These are phyloP conservation scores for Corythucha ciliata DNA, from an alignment of 2,888 invertebrate genomes.

Conservation along the genomic window DNA sequence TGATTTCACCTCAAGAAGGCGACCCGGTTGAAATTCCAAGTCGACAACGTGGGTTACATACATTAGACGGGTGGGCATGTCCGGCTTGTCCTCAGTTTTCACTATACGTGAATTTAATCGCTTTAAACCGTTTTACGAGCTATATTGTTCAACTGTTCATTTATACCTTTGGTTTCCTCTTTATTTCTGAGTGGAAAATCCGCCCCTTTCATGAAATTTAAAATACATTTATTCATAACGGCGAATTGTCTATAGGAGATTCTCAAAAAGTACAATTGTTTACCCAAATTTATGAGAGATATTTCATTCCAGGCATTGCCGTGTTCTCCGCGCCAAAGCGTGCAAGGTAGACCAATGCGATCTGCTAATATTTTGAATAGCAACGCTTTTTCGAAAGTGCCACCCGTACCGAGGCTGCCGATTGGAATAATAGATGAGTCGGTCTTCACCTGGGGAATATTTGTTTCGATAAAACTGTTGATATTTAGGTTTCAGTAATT, in stretches of 20 bases:
- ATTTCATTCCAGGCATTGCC: slow-evolving; percentile 56
- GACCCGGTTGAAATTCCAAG: slow-evolving; percentile 7
- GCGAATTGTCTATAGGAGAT: too few species aligned
- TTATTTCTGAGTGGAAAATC: slow-evolving; percentile 19
- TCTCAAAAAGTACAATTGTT: neutral
- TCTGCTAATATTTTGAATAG: slow-evolving; percentile 59
- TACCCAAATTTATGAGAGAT: slow-evolving; percentile 41
- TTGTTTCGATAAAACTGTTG: too few species aligned
- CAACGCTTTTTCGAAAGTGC: slow-evolving; percentile 52
- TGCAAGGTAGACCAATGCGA: slow-evolving; percentile 51
- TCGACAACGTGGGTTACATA: slow-evolving; percentile 21
- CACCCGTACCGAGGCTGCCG: slow-evolving; percentile 51
- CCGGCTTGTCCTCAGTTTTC: slow-evolving; percentile 17
- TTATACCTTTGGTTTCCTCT: slow-evolving; percentile 17
- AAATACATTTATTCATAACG: too few species aligned
- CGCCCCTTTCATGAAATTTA: too few species aligned
- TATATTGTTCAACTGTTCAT: neutral
- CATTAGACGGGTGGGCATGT: slow-evolving; percentile 21
- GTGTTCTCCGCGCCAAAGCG: slow-evolving; percentile 48
- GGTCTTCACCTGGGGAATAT: slow-evolving; percentile 38
- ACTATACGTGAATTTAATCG: slow-evolving; percentile 3
- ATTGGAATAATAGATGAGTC: slow-evolving; percentile 49
- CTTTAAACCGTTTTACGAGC: neutral
- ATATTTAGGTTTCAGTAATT: slow-evolving; percentile 30
- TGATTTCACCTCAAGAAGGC: slow-evolving; percentile 11